Base-by-base conservation (phyloP, 1,140 invertebrate species). In the Melipona quadrifasciata region DNA sequence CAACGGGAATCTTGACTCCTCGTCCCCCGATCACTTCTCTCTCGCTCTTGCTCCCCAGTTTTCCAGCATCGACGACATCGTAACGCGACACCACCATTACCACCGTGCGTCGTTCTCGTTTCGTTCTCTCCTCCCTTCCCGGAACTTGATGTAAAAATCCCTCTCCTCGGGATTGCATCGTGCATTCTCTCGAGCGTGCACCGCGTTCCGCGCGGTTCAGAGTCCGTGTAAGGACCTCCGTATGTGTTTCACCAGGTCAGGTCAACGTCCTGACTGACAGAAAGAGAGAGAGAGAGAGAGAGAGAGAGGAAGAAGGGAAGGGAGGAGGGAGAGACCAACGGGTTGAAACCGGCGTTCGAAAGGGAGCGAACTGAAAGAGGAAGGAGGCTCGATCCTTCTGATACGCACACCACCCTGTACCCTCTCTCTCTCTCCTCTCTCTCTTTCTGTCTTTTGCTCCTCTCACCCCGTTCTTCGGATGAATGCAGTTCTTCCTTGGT, bases 181-280 rank as follows among this genome's bases (percentile, higher is more conserved):
- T 82, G 87, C 86, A 90, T 90, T 91, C 88, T 87, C 87, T 65
- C 86, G 82, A 86, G 47, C 79, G 58, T 73, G 76, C 68, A 39
- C 81, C 74, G 67, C 81, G 73, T 74, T 64, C 81, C 85, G 57
- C 67, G 77, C 65, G 73, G 83, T 87, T 90, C 89, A 87, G 70
- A 87, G 81, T 88, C 84, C 89, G 88, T 91, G 90, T 93, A 93
- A 94, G 93, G 93, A 94, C 89, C 90, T 91, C 90, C 94, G 92
- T 95, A 95, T 94, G 94, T 95, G 94, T 95, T 91, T 95, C 94
- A 95, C 94, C 94, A 94, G 94, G 94, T 94, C 94, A 95, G 94
- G 94, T 95, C 94, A 95, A 95, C 91, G 94, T 94, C 94, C 94
- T 94, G 89, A 85, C 87, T 89, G 86, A 84, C 85, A 89, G 88